phyloP scores from a whole-genome alignment of 1,140 invertebrate species.

The Drosophila arizonae region DNA sequence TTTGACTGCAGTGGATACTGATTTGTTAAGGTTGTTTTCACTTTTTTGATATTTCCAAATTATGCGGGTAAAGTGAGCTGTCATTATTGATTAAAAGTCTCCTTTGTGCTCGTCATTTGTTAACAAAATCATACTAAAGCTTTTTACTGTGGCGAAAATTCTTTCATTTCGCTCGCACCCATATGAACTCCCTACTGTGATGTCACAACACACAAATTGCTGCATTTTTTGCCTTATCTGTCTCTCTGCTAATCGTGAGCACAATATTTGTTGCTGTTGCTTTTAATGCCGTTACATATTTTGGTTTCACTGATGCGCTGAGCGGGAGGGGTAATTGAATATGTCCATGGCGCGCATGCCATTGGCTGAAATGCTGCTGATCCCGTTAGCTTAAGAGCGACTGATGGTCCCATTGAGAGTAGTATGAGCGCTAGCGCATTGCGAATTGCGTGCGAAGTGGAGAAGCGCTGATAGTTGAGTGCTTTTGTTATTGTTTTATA shows the following conservation, averaged over 20 bases:
- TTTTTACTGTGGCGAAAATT: no score
- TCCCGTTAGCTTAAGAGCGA: constrained; percentile 1
- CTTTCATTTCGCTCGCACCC: no score
- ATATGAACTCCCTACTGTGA: neutral
- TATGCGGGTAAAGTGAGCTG: neutral
- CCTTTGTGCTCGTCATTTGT: neutral
- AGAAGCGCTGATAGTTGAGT: neutral
- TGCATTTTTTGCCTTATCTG: neutral
- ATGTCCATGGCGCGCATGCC: neutral
- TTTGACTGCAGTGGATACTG: neutral
- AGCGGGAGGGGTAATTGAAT: neutral
- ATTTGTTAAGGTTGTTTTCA: neutral
- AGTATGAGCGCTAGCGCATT: neutral
- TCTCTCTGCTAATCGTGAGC: neutral
- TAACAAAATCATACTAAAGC: no score
- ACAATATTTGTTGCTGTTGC: no score
- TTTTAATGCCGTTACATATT: neutral
- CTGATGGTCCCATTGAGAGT: neutral
- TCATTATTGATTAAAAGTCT: constrained; percentile 6
- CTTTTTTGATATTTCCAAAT: neutral
- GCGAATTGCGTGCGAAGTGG: neutral
- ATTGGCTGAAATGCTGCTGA: neutral
- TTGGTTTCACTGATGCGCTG: neutral
- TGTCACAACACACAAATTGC: neutral
- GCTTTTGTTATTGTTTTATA: neutral